phyloP scores from a whole-genome alignment of 53 echinoderm and acorn worm species.

The Echinometra lucunter region DNA sequence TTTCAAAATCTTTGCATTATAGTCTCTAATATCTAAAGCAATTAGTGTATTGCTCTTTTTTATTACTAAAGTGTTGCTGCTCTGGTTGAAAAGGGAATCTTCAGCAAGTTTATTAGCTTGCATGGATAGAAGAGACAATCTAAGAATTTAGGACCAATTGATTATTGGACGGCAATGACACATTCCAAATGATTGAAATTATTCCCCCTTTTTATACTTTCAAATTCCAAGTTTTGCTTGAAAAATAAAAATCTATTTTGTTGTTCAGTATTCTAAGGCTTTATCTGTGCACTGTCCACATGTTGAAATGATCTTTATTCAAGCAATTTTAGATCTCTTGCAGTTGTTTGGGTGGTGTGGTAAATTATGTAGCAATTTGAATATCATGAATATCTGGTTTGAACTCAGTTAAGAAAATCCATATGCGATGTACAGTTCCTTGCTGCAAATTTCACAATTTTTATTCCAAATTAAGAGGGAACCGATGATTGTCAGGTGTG shows the following conservation, averaged over 20 bases:
- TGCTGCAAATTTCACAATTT: conserved; percentile 16
- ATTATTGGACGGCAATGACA: not conserved
- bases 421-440: not conserved
- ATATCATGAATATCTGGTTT: not conserved
- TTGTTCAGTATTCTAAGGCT: not conserved
- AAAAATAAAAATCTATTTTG: not conserved
- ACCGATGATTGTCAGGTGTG: not conserved
- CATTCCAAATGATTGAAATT: conserved; percentile 10
- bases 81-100: not conserved
- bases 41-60: not conserved
- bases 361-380: not conserved
- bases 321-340: not conserved
- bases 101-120: not conserved
- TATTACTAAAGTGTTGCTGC: not conserved
- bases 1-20: conserved; percentile 23
- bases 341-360: conserved; percentile 23
- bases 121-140: not conserved
- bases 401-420: not conserved
- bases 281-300: not conserved
- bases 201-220: not conserved
- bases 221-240: conserved; percentile 2
- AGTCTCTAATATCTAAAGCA: not conserved
- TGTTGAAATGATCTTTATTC: not conserved
- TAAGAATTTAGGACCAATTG: not conserved
- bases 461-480: not conserved